These are phyloP conservation scores for Tipula confusa DNA, from an alignment of 2,888 invertebrate species.

Conservation along the genomic window DNA sequence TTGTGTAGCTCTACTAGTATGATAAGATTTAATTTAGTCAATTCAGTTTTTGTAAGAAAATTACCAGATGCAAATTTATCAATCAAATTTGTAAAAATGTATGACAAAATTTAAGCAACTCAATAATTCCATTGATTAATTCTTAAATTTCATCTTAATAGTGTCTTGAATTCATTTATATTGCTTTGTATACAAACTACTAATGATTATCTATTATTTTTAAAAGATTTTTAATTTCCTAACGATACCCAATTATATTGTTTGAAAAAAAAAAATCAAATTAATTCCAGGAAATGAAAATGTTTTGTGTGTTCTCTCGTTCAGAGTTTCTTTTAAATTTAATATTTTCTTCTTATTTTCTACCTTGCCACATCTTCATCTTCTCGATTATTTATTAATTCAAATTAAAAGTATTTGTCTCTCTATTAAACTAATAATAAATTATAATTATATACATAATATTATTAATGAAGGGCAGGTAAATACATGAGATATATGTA, in stretches of 20 bases:
- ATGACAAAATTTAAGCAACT: no score
- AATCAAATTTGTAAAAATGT: no score
- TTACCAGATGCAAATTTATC: no score
- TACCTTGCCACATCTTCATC: background rate
- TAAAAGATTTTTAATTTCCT: background rate
- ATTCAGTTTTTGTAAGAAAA: no score
- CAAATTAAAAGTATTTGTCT: slow-evolving; percentile 25
- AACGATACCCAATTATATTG: background rate
- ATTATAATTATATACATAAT: background rate
- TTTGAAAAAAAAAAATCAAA: background rate
- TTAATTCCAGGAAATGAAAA: slow-evolving; percentile 15
- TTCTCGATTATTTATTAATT: background rate
- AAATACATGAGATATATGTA: background rate
- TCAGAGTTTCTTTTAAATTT: no score
- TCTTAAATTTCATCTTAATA: background rate
- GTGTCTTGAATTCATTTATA: background rate
- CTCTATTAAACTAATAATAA: background rate
- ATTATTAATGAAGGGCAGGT: slow-evolving; percentile 20
- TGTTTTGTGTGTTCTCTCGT: no score
- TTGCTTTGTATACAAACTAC: background rate
- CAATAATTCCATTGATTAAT: no score
- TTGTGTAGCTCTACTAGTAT: no score
- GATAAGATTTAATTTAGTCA: no score
- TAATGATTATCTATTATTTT: background rate
- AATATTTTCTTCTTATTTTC: background rate